Base-by-base conservation (phyloP, 2,797 vertebrate species). In the Alfaro cultratus region DNA sequence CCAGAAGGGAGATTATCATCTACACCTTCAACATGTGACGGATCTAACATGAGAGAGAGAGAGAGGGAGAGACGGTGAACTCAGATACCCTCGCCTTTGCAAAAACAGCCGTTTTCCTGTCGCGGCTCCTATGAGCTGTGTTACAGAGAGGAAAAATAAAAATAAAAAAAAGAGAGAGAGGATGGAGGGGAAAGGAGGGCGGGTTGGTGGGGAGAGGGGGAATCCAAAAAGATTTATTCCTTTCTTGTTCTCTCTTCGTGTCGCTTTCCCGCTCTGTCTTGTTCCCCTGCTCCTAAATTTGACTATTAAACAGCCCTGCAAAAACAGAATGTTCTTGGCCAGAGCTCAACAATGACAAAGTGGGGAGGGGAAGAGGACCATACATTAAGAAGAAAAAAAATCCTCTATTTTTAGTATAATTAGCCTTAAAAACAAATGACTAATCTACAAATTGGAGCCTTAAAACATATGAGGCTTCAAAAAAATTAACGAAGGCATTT, bases 311-410 rank as follows among this genome's bases (percentile, higher is more conserved):
- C 93, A 92, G 91, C 80, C 45, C 93, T 91, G 90, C 89, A 94
- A 94, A 95, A 94, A 95, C 92, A 91, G 96, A 96, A 96, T 96
- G 95, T 96, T 96, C 95, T 96, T 96, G 94, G 94, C 95, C 21
- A 80, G 1, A 86, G 86, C 92, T 95, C 95, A 95, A 95, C 94
- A 95, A 95, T 95, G 93, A 95, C 92, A 94, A 92, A 92, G 91
- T 91, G 90, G 88, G 92, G 92, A 92, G 92, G 91, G 68, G 91
- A 89, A 82, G 80, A 82, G 87, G 88, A 88, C 92, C 93, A 95
- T 94, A 95, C 90, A 78, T 95, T 95, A 90, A 92, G 83, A n/a
- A 76, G 34, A 21, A 26, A 55, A 74, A 85, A 88, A 86, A 90
- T 43, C 75, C 73, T 76, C 64, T 64, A 62, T 85, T 86, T 88